Conservation (phyloP, 2,888 invertebrate species). For the Orchesella flavescens region DNA sequence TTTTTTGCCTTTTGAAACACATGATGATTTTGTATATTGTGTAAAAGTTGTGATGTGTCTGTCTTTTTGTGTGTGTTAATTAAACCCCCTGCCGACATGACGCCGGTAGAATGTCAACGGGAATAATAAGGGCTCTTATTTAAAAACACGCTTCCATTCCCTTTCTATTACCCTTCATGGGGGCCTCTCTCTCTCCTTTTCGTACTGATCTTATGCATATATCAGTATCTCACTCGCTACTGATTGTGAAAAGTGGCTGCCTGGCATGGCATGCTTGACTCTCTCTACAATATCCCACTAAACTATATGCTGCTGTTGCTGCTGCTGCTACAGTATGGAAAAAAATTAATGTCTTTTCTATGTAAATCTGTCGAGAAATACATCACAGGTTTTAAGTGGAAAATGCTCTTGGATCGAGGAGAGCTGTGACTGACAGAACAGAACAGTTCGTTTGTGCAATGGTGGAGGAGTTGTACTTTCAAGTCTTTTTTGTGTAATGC, state of each 20-base stretch:
- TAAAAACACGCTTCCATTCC: slow-evolving; percentile 36
- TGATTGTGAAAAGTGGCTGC: too few relatives aligned
- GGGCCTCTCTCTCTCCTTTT: too few relatives aligned
- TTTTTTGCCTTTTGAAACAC: neutral
- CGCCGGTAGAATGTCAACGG: slow-evolving; percentile 49
- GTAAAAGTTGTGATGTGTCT: neutral
- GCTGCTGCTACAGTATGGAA: too few relatives aligned
- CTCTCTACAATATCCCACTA: too few relatives aligned
- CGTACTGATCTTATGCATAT: too few relatives aligned
- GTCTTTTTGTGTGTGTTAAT: slow-evolving; percentile 51
- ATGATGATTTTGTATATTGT: neutral
- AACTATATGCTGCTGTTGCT: too few relatives aligned
- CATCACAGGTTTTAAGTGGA: slow-evolving; percentile 51
- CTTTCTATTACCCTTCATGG: neutral
- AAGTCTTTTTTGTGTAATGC: too few relatives aligned
- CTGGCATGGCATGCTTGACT: too few relatives aligned
- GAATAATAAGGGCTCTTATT: slow-evolving; percentile 37
- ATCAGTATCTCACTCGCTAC: too few relatives aligned
- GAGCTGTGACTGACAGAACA: neutral
- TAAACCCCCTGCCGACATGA: slow-evolving; percentile 61
- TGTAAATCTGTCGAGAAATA: slow-evolving; percentile 59
- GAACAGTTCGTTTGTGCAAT: too few relatives aligned
- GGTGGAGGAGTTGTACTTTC: too few relatives aligned
- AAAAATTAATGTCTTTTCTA: slow-evolving; percentile 64
- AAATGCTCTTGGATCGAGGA: slow-evolving; percentile 15